Evolutionary conservation across 2,797 vertebrate genomes (phyloP).

Genomic region (Anabas testudineus): DNA sequence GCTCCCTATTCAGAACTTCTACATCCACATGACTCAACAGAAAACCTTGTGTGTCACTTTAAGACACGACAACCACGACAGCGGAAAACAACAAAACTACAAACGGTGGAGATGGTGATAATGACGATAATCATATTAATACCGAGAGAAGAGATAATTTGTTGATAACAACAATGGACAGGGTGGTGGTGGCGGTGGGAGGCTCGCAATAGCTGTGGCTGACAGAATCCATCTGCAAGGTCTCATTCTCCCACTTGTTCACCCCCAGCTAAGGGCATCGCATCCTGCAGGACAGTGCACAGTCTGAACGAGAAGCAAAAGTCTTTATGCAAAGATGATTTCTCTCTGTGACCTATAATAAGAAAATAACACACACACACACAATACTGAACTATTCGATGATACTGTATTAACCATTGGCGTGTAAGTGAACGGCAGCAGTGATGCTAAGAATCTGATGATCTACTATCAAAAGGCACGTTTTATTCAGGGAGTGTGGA

Average conservation of each 20-base stretch:
- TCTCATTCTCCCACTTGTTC: constrained; percentile 71
- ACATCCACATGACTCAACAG: constrained; percentile 76
- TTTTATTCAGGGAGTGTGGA: constrained; percentile 57
- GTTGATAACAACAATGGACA: constrained; percentile 65
- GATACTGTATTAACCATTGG: constrained; percentile 77
- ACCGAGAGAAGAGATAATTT: constrained; percentile 61
- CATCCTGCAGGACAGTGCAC: constrained; percentile 81
- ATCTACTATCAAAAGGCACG: constrained; percentile 77
- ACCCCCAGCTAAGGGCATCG: constrained; percentile 40
- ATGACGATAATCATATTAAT: constrained; percentile 68
- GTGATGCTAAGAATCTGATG: constrained; percentile 80
- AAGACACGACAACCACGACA: constrained; percentile 78
- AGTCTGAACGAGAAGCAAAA: constrained; percentile 84
- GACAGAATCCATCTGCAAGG: constrained; percentile 68
- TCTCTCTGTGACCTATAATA: constrained; percentile 74
- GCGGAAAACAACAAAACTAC: constrained; percentile 62
- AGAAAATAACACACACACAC: constrained; percentile 25
- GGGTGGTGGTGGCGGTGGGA: constrained; percentile 76
- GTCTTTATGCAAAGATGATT: constrained; percentile 88
- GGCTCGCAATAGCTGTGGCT: constrained; percentile 76
- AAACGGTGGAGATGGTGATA: constrained; percentile 20
- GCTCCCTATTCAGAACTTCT: constrained; percentile 66
- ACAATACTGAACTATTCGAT: constrained; percentile 60
- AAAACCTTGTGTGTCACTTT: constrained; percentile 72
- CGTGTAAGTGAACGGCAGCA: constrained; percentile 62